Evolutionary conservation across 1,140 invertebrate genomes (phyloP).

Genomic region (Hypsibius dujardini): DNA sequence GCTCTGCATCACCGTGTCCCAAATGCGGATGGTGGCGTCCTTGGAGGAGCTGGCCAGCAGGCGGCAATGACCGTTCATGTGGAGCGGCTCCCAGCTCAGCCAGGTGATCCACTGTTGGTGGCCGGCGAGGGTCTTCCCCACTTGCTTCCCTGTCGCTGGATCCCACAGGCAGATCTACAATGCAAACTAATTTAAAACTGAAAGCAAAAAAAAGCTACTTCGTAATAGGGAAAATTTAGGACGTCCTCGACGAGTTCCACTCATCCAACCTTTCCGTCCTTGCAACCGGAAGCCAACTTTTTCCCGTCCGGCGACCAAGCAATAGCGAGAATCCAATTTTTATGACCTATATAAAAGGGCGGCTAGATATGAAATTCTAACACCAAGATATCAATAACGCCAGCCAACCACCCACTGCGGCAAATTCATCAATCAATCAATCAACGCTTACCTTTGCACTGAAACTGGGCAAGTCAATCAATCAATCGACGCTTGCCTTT

Average conservation of each 20-base stretch:
- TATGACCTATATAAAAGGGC: constrained; percentile 47
- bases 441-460: too few relatives aligned
- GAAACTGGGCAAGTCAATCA: too few relatives aligned
- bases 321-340: constrained; percentile 86
- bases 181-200: background rate
- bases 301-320: constrained; percentile 82
- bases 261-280: constrained; percentile 56
- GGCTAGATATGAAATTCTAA: constrained; percentile 18
- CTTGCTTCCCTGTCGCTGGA: constrained; percentile 63
- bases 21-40: constrained; percentile 83
- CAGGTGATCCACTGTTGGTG: constrained; percentile 89
- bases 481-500: too few relatives aligned
- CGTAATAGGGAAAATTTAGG: too few relatives aligned
- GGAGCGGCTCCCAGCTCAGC: constrained; percentile 83
- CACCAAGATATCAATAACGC: background rate
- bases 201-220: background rate
- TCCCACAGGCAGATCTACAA: constrained; percentile 68
- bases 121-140: constrained; percentile 53
- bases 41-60: constrained; percentile 75
- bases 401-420: constrained; percentile 17
- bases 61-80: constrained; percentile 48
- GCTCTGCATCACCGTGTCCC: constrained; percentile 62
- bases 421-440: constrained; percentile 17
- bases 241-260: too few relatives aligned
- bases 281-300: constrained; percentile 83